phyloP scores from a whole-genome alignment of 2,797 vertebrate species.

The Premnoplex brunnescens region DNA sequence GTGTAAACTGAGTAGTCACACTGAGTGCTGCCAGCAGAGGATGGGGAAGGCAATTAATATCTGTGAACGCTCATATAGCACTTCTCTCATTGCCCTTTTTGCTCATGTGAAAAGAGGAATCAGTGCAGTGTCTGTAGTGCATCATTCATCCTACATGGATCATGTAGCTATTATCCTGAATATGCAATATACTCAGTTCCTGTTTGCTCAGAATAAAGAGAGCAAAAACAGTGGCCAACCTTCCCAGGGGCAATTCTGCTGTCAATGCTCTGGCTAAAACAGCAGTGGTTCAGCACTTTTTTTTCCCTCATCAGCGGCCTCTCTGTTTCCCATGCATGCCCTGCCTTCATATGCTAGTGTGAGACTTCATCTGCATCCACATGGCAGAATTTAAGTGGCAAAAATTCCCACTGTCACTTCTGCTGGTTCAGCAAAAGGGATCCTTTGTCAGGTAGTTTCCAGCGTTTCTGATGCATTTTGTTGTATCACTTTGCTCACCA shows the following conservation, averaged over 20 bases:
- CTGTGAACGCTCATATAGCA: neutral
- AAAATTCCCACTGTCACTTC: neutral
- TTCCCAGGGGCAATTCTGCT: constrained; percentile 45
- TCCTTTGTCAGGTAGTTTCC: neutral
- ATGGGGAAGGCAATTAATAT: neutral
- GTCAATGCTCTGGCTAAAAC: constrained; percentile 23
- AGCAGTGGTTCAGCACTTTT: constrained; percentile 38
- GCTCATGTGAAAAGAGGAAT: neutral
- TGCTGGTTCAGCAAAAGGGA: neutral
- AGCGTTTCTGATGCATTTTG: neutral
- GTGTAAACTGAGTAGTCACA: neutral
- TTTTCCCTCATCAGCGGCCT: neutral
- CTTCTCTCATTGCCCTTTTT: neutral
- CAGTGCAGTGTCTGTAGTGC: neutral
- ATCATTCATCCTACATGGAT: neutral
- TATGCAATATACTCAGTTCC: neutral
- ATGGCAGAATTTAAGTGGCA: neutral
- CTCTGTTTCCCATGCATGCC: constrained; percentile 3
- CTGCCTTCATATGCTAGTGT: neutral
- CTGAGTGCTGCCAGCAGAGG: neutral
- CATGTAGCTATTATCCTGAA: neutral
- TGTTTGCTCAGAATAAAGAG: constrained; percentile 15
- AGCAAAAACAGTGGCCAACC: constrained; percentile 36
- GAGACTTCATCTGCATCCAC: neutral
- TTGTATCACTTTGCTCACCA: neutral